These are phyloP conservation scores for Drosophila varians DNA, from an alignment of 1,140 invertebrate species.

Conservation along the genomic window DNA sequence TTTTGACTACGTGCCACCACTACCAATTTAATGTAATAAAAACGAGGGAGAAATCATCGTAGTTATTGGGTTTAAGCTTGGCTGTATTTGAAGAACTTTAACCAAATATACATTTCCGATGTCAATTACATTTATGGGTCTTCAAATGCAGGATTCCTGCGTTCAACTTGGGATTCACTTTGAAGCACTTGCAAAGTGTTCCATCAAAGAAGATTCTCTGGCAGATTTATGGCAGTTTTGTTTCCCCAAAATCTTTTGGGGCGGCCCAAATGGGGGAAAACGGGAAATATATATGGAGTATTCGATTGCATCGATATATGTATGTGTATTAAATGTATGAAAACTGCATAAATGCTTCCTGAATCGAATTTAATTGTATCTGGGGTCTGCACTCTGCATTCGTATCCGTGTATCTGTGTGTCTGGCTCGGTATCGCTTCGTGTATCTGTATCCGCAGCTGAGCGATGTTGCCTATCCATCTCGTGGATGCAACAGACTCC, in stretches of 20 bases:
- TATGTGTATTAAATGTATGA: constrained; percentile 39
- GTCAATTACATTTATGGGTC: not conserved
- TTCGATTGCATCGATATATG: constrained; percentile 6
- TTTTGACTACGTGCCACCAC: not conserved
- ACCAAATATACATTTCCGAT: not conserved
- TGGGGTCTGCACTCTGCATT: constrained; percentile 42
- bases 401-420: constrained; percentile 37
- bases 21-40: not conserved
- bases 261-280: constrained; percentile 7
- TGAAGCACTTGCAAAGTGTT: constrained; percentile 18
- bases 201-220: constrained; percentile 46
- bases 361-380: constrained; percentile 80
- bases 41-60: not conserved
- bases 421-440: constrained; percentile 19
- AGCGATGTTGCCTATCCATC: constrained; percentile 66
- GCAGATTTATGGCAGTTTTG: constrained; percentile 22
- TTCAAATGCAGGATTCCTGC: constrained; percentile 4
- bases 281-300: constrained; percentile 26
- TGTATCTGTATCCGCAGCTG: constrained; percentile 24
- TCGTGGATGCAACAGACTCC: constrained; percentile 32
- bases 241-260: not conserved
- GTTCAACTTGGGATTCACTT: constrained; percentile 22
- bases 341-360: constrained; percentile 78
- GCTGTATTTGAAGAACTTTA: not conserved
- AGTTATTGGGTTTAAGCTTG: not conserved